These are phyloP conservation scores for Calephelis nemesis DNA, from an alignment of 1,140 invertebrate genomes.

Conservation along the genomic window DNA sequence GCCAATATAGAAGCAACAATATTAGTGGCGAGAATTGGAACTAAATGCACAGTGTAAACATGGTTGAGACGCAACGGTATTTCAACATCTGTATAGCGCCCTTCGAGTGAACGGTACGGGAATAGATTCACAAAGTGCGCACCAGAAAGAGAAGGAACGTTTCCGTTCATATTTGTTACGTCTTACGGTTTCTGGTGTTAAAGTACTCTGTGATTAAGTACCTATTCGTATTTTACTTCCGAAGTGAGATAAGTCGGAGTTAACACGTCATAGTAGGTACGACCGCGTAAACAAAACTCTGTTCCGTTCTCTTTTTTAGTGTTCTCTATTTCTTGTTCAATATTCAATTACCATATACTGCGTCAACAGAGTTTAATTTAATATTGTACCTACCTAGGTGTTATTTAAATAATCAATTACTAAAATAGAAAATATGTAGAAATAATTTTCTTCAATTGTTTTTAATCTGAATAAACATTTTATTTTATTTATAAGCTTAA, in stretches of 20 bases:
- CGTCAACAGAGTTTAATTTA: no score
- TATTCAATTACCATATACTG: not conserved
- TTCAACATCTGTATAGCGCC: conserved; percentile 3
- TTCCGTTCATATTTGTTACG: not conserved
- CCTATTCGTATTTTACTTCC: conserved; percentile 2
- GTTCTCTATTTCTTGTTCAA: conserved; percentile 48
- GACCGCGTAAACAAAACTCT: not conserved
- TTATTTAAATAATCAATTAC: no score
- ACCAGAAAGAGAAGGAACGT: conserved; percentile 22
- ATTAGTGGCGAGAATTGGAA: conserved; percentile 44
- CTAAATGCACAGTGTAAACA: conserved; percentile 47
- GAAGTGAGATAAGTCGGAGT: conserved; percentile 10
- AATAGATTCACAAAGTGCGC: not conserved
- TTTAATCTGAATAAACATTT: no score
- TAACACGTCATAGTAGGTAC: not conserved
- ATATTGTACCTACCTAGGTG: no score
- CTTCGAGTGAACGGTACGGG: conserved; percentile 21
- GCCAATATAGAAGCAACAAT: conserved; percentile 43
- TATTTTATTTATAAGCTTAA: no score
- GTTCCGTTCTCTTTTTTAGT: conserved; percentile 7
- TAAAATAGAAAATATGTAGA: no score
- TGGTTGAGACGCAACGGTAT: conserved; percentile 37
- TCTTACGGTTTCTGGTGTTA: not conserved
- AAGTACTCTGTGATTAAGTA: not conserved
- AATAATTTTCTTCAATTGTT: no score